Evolutionary conservation across 2,113 vertebrate genomes (phyloP), one percentile per base, ranked within the genome.

Genomic region (Solea senegalensis): DNA sequence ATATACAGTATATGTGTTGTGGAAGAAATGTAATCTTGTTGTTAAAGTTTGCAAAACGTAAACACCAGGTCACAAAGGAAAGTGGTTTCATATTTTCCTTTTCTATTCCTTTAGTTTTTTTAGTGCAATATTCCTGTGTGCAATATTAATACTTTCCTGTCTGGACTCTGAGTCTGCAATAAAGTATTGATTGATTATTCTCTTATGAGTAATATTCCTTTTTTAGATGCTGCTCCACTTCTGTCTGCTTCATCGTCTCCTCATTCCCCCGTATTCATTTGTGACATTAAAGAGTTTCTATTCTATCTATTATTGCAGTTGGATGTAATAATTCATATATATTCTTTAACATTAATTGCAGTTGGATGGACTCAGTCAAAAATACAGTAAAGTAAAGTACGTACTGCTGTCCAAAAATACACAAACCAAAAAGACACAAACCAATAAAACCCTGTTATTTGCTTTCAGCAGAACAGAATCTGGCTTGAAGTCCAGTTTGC

Each of bases 401-500:
- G 1, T 12, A 12, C 12, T 14, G 8, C 16, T 27, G 8, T 52
- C 40, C n/a, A n/a, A n/a, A 51, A n/a, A 63, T 50, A 45, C 7
- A 12, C 13, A 10, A 65, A 52, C 21, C n/a, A 13, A 54, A 43
- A 14, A 16, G 9, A 43, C 8, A 55, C 16, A 44, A 55, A 64
- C 15, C 2, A 16, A 7, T 7, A 41, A 65, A 27, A 8, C 7
- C 8, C 14, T 65, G 51, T 58, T 69, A 26, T 81, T 70, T 6
- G 3, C 59, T 70, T 73, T 62, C 16, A 51, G 14, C 34, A 26
- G 8, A 58, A 9, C 56, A 13, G 58, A 39, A 48, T 58, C 43
- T 15, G 54, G 28, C 61, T 78, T 62, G 48, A 65, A 72, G 63
- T 82, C 70, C 15, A 26, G 65, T 79, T 81, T 63, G 51, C 50